Evolutionary conservation across 1,140 invertebrate species (phyloP).

Genomic region (Holotrichia oblita): DNA sequence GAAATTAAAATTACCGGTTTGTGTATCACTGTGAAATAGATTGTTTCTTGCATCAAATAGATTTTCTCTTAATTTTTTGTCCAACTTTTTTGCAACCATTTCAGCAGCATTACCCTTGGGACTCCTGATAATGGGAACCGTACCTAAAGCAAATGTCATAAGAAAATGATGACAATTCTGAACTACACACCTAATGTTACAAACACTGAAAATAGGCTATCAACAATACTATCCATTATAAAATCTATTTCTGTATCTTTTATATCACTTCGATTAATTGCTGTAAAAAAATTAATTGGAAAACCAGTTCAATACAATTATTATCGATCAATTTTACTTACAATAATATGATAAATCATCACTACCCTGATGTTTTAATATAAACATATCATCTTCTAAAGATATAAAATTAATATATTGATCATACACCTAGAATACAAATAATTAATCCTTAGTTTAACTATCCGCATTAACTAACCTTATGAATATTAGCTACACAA

Average conservation of each 20-base stretch:
- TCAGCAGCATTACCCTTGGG: constrained; percentile 97
- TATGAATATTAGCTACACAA: constrained; percentile 89
- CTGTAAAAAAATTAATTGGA: constrained; percentile 65
- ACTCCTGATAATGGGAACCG: constrained; percentile 96
- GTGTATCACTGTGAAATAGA: constrained; percentile 88
- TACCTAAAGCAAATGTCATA: too few species aligned
- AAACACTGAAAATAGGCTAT: constrained; percentile 97
- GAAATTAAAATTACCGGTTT: constrained; percentile 84
- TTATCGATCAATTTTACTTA: constrained; percentile 62
- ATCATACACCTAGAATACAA: constrained; percentile 81
- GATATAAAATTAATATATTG: constrained; percentile 99
- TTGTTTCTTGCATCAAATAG: constrained; percentile 96
- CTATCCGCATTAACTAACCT: constrained; percentile 65
- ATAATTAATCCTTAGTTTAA: constrained; percentile 26
- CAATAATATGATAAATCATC: constrained; percentile 93
- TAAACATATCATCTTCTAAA: too few species aligned
- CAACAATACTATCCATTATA: constrained; percentile 95
- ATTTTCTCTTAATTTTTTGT: constrained; percentile 97
- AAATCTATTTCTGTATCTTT: too few species aligned
- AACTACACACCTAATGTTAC: constrained; percentile 95
- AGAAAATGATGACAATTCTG: too few species aligned
- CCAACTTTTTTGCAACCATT: constrained; percentile 96
- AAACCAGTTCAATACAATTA: constrained; percentile 12
- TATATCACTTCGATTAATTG: constrained; percentile 94
- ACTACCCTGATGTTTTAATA: constrained; percentile 90